Percentiles rank a stretch among this genome's conserved stretches.
Conservation (phyloP, 2,888 invertebrate genomes). For the Mantis religiosa region DNA sequence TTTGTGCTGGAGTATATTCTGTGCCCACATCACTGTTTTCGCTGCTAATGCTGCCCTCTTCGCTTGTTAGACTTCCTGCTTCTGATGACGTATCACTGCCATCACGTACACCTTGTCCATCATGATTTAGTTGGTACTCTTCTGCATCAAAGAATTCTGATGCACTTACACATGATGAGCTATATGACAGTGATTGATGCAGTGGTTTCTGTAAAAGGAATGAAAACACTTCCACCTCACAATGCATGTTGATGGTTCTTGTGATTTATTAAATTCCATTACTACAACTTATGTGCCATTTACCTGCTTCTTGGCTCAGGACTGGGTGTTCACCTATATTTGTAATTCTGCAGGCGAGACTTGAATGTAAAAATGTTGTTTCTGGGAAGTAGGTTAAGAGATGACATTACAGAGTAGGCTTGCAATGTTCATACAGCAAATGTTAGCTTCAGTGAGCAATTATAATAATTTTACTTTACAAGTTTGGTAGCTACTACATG, state of each 20-base stretch:
- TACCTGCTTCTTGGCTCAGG: too few relatives aligned
- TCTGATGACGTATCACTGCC: conserved; percentile 67
- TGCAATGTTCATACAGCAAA: too few relatives aligned
- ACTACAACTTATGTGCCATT: too few relatives aligned
- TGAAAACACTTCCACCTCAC: background rate
- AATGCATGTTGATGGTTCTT: background rate
- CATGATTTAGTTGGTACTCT: conserved; percentile 34
- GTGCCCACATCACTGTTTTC: conserved; percentile 59
- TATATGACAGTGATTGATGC: conserved; percentile 65
- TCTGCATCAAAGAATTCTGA: conserved; percentile 81
- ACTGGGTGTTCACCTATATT: too few relatives aligned
- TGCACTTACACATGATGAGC: conserved; percentile 70
- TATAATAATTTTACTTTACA: too few relatives aligned
- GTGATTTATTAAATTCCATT: too few relatives aligned
- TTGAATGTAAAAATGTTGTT: too few relatives aligned
- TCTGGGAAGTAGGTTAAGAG: too few relatives aligned
- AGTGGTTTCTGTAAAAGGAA: conserved; percentile 39
- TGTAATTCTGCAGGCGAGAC: too few relatives aligned
- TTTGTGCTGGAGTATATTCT: conserved; percentile 46
- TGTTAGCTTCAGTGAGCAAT: too few relatives aligned
- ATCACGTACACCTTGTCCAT: conserved; percentile 42
- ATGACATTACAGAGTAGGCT: too few relatives aligned
- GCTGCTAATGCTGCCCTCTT: conserved; percentile 64
- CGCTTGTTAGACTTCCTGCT: conserved; percentile 63
- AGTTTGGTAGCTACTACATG: too few relatives aligned